Evolutionary conservation across 2,888 invertebrate genomes (phyloP), one percentile per base, ranked within the genome.

Genomic region (Schizaphis graminum): DNA sequence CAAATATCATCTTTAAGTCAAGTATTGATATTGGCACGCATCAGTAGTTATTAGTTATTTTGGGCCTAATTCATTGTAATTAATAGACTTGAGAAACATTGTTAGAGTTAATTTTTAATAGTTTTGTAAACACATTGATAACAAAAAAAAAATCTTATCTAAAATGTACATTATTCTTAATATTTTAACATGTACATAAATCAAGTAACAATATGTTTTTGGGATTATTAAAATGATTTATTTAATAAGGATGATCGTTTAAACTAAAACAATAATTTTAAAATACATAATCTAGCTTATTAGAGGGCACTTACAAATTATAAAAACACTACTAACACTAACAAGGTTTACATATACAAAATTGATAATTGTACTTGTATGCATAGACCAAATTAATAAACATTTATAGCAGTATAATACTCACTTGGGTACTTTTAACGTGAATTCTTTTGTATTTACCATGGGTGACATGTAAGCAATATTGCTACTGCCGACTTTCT

Each of bases 351-450:
- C 28, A 2, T 61, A 61, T 3, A n/a, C 21, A 77, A 77, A 35
- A 77, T 77, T 21, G 8, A 35, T 35, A 77, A 21, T 77, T 8
- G 35, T 77, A 35, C 21, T 2, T 24, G 88, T 35, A 44, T 3
- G 1, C 28, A 28, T 44, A 0, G 13, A 16, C 24, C 0, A 16
- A 53, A 47, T 87, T 21, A 26, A 86, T 28, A 86, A 47, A 49
- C 5, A 5, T 26, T 1, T 47, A 44, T 85, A 11, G 10, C 11
- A 44, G 44, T 44, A 47, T 47, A 13, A 41, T 26, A 92, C 92
- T 92, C 41, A 92, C 92, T 88, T 92, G 3, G 67, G 44, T 47
- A 92, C 92, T 77, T 21, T 88, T 26, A 92, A 53, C 0, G 92
- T 41, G 10, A 88, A 92, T 61, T 92, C 92, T 49, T 92, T 92